Conservation (phyloP, 2,797 vertebrate genomes). For the Eleutherodactylus coqui region DNA sequence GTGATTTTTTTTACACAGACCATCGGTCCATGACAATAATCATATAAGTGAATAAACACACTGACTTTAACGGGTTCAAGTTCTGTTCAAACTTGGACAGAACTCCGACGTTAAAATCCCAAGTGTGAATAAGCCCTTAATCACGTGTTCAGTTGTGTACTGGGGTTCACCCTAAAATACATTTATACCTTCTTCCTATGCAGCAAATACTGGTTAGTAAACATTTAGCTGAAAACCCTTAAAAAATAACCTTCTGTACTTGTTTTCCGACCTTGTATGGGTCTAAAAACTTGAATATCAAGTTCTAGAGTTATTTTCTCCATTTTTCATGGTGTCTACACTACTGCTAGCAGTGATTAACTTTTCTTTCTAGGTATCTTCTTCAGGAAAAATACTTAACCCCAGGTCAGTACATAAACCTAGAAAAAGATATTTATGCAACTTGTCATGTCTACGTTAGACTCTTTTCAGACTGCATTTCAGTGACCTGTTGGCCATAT, state of each 20-base stretch:
- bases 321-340: neutral
- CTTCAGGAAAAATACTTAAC: neutral
- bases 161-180: neutral
- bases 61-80: too few species aligned
- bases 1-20: too few species aligned
- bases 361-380: neutral
- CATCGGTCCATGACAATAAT: too few species aligned
- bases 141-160: neutral
- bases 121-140: too few species aligned
- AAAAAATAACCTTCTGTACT: neutral
- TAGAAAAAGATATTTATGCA: neutral
- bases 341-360: neutral
- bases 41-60: too few species aligned
- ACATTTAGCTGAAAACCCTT: neutral
- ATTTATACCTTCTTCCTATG: neutral
- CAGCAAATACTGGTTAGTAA: neutral
- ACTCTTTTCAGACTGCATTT: too few species aligned
- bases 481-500: too few species aligned
- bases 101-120: too few species aligned
- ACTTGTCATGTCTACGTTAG: neutral
- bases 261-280: neutral
- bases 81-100: too few species aligned
- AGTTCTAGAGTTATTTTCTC: neutral
- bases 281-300: slow-evolving; percentile 11
- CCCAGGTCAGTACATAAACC: neutral